Evolutionary conservation across 1,140 invertebrate genomes (phyloP).

Genomic region (Phymastichus coffea): DNA sequence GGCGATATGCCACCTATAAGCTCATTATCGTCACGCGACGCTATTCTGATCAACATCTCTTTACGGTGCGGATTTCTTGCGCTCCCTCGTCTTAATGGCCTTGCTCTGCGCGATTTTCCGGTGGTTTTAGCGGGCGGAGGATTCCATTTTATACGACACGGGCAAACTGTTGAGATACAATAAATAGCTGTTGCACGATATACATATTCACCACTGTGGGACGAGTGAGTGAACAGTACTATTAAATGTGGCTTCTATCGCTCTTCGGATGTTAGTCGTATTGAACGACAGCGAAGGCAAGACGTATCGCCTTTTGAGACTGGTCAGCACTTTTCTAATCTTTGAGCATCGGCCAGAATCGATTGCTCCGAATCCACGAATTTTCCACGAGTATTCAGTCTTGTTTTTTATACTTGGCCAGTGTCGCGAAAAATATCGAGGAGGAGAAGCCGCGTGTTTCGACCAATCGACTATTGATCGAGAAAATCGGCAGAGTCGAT

Average conservation of each 20-base stretch:
- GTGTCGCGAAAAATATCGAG: too few relatives aligned
- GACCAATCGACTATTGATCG: conserved; percentile 11
- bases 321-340: too few relatives aligned
- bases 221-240: conserved; percentile 23
- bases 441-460: too few relatives aligned
- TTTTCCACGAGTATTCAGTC: too few relatives aligned
- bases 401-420: too few relatives aligned
- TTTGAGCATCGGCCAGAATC: too few relatives aligned
- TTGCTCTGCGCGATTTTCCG: neutral
- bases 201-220: conserved; percentile 14
- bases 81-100: neutral
- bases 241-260: too few relatives aligned
- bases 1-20: conserved; percentile 30
- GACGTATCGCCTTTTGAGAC: too few relatives aligned
- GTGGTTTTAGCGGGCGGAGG: neutral
- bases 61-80: conserved; percentile 14
- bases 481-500: conserved; percentile 2
- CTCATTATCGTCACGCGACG: conserved; percentile 15
- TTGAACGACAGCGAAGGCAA: too few relatives aligned
- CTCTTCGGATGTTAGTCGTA: too few relatives aligned
- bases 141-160: conserved; percentile 21
- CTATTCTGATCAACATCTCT: conserved; percentile 12
- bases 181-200: conserved; percentile 14
- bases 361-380: too few relatives aligned
- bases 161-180: conserved; percentile 15